Evolutionary conservation across 2,113 vertebrate species (phyloP).

Genomic region (Gallinago paraguaiae): DNA sequence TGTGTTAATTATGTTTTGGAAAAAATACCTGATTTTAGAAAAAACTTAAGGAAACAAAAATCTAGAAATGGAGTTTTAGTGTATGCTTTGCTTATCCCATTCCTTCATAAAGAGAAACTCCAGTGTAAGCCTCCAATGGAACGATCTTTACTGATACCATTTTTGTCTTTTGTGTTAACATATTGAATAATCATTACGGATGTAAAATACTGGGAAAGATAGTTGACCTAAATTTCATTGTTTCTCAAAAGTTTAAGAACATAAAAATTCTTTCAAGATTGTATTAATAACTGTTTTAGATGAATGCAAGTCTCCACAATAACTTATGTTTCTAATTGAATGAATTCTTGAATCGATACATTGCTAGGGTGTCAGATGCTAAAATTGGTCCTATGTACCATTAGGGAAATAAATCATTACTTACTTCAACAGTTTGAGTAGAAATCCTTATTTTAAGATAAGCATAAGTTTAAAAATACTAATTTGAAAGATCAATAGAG

Average conservation of each 20-base stretch:
- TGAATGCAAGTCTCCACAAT: background rate
- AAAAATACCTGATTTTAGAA: background rate
- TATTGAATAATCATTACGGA: background rate
- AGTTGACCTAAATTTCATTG: background rate
- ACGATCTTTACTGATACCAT: rapidly evolving
- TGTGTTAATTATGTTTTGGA: background rate
- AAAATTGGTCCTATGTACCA: background rate
- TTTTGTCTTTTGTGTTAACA: background rate
- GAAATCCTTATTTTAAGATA: background rate
- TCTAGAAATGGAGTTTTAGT: background rate
- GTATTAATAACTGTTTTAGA: background rate
- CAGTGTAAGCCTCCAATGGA: background rate
- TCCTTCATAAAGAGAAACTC: background rate
- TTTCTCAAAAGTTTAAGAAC: background rate
- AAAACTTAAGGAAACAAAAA: background rate
- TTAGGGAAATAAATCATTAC: background rate
- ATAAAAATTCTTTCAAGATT: background rate
- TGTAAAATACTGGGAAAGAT: background rate
- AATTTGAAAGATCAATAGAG: background rate
- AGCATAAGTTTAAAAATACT: background rate
- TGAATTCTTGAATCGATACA: background rate
- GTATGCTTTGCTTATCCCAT: background rate
- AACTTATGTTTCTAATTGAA: background rate
- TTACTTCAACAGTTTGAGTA: background rate
- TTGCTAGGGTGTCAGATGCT: background rate